phyloP scores from a whole-genome alignment of 2,797 vertebrate species.

The Zenarchopterus dispar region DNA sequence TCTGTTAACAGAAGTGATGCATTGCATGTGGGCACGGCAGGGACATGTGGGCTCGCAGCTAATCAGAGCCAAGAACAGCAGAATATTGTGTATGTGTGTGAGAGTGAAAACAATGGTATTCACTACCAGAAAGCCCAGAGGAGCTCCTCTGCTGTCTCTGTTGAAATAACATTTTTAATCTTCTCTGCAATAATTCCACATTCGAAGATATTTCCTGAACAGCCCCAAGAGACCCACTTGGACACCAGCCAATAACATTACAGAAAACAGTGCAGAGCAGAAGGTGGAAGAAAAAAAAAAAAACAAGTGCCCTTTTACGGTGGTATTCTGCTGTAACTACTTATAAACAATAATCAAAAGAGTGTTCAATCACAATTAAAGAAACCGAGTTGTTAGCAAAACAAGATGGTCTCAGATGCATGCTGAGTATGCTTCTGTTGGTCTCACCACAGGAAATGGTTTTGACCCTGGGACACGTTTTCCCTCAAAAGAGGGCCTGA shows the following conservation, averaged over 20 bases:
- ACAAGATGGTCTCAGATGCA: constrained; percentile 55
- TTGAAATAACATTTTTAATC: constrained; percentile 17
- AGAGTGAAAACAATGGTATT: constrained; percentile 45
- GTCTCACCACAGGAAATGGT: constrained; percentile 76
- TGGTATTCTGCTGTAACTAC: constrained; percentile 2
- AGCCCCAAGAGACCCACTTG: constrained; percentile 31
- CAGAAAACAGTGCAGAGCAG: constrained; percentile 25
- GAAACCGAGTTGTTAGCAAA: constrained; percentile 14
- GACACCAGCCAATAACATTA: constrained; percentile 44
- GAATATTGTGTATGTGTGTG: constrained; percentile 32
- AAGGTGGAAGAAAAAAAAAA: constrained; percentile 8
- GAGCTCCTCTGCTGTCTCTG: constrained; percentile 25
- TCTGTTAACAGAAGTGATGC: constrained; percentile 47
- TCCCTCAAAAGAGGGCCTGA: constrained; percentile 70
- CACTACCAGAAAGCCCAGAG: constrained; percentile 33
- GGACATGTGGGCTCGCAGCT: constrained; percentile 45
- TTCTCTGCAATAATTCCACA: constrained; percentile 32
- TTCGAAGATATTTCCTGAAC: constrained; percentile 26
- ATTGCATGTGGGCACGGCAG: not conserved
- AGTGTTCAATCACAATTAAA: not conserved
- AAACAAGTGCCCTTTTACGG: constrained; percentile 9
- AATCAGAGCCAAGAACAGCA: constrained; percentile 56
- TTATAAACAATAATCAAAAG: constrained; percentile 12
- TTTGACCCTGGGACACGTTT: constrained; percentile 74
- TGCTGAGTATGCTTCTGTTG: constrained; percentile 46